Percentiles rank a stretch among this genome's conserved stretches.
Conservation (phyloP, 2,797 vertebrate species). For the Anguilla marmorata region DNA sequence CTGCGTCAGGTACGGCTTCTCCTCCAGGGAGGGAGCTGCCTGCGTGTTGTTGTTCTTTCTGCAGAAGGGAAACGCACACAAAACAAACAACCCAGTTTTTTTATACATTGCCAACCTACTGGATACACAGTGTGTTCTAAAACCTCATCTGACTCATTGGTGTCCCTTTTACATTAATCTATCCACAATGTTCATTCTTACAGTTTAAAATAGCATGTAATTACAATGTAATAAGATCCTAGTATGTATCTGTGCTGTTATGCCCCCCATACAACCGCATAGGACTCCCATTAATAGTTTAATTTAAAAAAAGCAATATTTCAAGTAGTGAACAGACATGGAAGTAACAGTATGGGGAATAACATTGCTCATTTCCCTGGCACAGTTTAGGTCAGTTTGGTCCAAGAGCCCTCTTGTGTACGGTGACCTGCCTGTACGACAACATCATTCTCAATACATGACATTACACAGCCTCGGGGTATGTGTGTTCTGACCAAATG, state of each 20-base stretch:
- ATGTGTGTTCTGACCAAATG: too few species aligned
- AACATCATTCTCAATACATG: too few species aligned
- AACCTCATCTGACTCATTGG: neutral
- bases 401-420: too few species aligned
- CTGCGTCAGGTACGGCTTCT: constrained; percentile 71
- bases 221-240: too few species aligned
- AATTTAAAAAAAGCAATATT: neutral
- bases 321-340: neutral
- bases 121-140: neutral
- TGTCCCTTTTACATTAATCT: neutral
- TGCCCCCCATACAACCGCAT: too few species aligned
- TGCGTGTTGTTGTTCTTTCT: constrained; percentile 55
- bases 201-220: neutral
- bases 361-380: neutral
- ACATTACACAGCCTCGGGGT: too few species aligned
- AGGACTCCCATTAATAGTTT: too few species aligned
- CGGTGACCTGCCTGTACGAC: too few species aligned
- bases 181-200: neutral
- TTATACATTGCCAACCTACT: neutral
- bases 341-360: neutral
- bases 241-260: too few species aligned
- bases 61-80: neutral
- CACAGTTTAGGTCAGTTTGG: too few species aligned
- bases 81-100: neutral
- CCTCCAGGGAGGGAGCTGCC: constrained; percentile 53